Conservation (phyloP, 2,888 invertebrate species). For the Allolobophora icterica region DNA sequence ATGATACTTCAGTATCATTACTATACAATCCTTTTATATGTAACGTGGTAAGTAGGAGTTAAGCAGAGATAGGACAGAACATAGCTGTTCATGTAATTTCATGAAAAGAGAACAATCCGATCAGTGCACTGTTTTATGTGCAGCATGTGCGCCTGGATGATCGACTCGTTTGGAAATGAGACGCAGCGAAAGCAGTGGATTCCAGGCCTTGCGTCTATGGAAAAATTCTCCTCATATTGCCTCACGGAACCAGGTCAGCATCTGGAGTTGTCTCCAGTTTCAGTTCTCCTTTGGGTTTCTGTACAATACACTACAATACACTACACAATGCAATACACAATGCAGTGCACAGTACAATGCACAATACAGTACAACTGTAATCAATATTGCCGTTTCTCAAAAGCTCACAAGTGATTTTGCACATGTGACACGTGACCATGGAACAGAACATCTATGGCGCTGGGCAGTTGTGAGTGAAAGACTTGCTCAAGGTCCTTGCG, state of each 20-base stretch:
- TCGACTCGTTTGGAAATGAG: slow-evolving; percentile 69
- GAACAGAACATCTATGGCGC: too few species aligned
- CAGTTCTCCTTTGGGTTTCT: neutral
- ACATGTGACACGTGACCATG: too few species aligned
- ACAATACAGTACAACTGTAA: neutral
- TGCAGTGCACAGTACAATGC: too few species aligned
- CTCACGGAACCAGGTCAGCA: slow-evolving; percentile 69
- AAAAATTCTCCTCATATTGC: slow-evolving; percentile 69
- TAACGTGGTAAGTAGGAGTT: too few species aligned
- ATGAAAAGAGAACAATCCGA: neutral
- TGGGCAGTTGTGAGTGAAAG: too few species aligned
- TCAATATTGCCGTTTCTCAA: neutral
- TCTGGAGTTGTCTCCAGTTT: neutral
- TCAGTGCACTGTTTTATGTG: slow-evolving; percentile 26
- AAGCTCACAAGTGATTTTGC: neutral
- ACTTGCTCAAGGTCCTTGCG: too few species aligned
- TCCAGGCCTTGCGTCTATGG: slow-evolving; percentile 67
- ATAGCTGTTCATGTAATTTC: too few species aligned
- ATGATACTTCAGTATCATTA: too few species aligned
- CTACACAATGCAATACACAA: too few species aligned
- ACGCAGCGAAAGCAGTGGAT: slow-evolving; percentile 66
- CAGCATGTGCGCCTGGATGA: slow-evolving; percentile 71
- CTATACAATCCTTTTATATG: too few species aligned
- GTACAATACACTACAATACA: neutral
- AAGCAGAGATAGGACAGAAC: too few species aligned